phyloP scores from a whole-genome alignment of 2,888 invertebrate genomes.

The Herminia tarsipennalis region DNA sequence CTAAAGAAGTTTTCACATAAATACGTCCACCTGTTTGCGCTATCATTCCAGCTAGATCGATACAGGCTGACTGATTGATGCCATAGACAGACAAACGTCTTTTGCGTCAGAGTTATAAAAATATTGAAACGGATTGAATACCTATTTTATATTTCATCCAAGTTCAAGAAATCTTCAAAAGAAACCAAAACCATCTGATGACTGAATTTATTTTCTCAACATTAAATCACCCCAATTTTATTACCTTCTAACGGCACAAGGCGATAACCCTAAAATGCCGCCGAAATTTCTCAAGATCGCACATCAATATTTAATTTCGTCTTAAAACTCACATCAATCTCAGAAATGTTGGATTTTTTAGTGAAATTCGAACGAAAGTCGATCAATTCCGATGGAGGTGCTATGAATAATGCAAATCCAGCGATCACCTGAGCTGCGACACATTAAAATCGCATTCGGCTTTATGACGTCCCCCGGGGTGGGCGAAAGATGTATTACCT shows the following conservation, averaged over 20 bases:
- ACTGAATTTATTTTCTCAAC: not conserved
- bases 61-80: too few species aligned
- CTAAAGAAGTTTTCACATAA: too few species aligned
- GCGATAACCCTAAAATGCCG: slow-evolving; percentile 1
- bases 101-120: too few species aligned
- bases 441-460: slow-evolving; percentile 75
- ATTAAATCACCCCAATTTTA: not conserved
- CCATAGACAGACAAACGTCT: too few species aligned
- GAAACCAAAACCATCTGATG: too few species aligned
- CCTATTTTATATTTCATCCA: too few species aligned
- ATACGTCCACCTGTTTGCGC: too few species aligned
- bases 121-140: too few species aligned
- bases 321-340: slow-evolving; percentile 34
- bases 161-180: too few species aligned
- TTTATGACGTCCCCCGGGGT: slow-evolving; percentile 55
- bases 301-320: slow-evolving; percentile 41
- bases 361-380: slow-evolving; percentile 42
- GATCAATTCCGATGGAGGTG: slow-evolving; percentile 42
- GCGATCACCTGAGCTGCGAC: slow-evolving; percentile 66
- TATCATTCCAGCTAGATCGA: too few species aligned
- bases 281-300: slow-evolving; percentile 8
- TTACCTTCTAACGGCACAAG: not conserved
- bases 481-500: slow-evolving; percentile 47
- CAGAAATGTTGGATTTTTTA: slow-evolving; percentile 32
- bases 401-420: slow-evolving; percentile 71